Conservation (phyloP, 2,797 vertebrate species). For the Triplophysa yarkandensis region DNA sequence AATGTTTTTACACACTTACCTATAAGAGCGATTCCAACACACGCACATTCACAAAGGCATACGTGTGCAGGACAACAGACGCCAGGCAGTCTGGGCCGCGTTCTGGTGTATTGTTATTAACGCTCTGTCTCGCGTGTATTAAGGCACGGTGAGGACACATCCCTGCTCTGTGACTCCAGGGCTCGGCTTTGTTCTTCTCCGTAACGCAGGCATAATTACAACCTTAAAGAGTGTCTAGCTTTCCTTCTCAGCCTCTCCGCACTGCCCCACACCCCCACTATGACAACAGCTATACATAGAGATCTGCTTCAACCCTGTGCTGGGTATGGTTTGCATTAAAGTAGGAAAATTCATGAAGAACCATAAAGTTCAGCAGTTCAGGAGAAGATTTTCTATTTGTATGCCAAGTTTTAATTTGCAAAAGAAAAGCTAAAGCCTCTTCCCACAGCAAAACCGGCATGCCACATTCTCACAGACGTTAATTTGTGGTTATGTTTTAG, state of each 20-base stretch:
- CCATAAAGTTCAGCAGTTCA: no score
- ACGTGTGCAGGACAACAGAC: slow-evolving; percentile 64
- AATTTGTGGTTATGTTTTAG: slow-evolving; percentile 72
- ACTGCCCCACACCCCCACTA: slow-evolving; percentile 60
- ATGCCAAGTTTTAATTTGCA: not conserved
- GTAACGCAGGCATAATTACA: slow-evolving; percentile 77
- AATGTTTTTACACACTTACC: slow-evolving; percentile 23
- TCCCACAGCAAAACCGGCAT: not conserved
- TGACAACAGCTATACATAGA: slow-evolving; percentile 60
- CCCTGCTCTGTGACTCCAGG: slow-evolving; percentile 77
- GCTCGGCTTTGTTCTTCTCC: slow-evolving; percentile 75
- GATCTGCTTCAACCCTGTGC: slow-evolving; percentile 33
- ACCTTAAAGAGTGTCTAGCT: slow-evolving; percentile 70
- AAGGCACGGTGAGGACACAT: slow-evolving; percentile 66
- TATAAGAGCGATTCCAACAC: slow-evolving; percentile 19
- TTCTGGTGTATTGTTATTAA: slow-evolving; percentile 71
- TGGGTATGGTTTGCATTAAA: slow-evolving; percentile 9
- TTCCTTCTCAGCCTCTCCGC: slow-evolving; percentile 58
- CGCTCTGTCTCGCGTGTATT: slow-evolving; percentile 70
- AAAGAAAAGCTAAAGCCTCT: not conserved
- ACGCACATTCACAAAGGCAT: slow-evolving; percentile 40
- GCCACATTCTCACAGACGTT: slow-evolving; percentile 58
- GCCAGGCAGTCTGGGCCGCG: slow-evolving; percentile 76
- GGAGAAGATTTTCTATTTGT: no score
- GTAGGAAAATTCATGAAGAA: no score